Conservation (phyloP, 2,888 invertebrate genomes). For the Lasioglossum malachurum region DNA sequence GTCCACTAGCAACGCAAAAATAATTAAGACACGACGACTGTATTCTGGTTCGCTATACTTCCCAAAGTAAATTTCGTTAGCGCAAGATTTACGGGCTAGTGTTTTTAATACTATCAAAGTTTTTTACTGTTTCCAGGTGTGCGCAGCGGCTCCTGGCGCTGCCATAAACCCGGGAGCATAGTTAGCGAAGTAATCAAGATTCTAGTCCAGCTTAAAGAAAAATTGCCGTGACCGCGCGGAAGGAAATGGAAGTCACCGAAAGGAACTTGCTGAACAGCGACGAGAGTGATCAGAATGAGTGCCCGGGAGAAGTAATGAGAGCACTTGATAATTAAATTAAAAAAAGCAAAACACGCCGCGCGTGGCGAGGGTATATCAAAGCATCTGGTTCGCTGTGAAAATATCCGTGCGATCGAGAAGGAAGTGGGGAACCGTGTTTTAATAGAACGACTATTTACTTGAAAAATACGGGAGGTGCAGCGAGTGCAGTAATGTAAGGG, state of each 20-base stretch:
- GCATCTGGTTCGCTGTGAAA: not conserved
- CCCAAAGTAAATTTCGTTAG: not conserved
- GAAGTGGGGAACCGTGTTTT: not conserved
- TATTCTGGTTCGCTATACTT: not conserved
- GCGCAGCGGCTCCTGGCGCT: not conserved
- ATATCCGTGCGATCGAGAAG: not conserved
- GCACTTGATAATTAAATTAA: conserved; percentile 15
- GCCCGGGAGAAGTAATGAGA: not conserved
- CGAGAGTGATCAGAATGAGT: conserved; percentile 15
- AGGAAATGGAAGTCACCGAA: conserved; percentile 61
- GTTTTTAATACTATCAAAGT: not conserved
- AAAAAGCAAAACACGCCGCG: not conserved
- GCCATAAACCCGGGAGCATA: not conserved
- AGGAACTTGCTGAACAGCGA: conserved; percentile 33
- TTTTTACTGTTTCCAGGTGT: conserved; percentile 12
- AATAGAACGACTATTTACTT: not conserved
- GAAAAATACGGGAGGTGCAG: not conserved
- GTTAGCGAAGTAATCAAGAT: not conserved
- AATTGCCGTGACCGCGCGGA: not conserved
- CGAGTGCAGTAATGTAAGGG: not conserved
- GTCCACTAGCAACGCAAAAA: too few species aligned
- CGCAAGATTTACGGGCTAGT: not conserved
- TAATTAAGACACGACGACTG: too few species aligned
- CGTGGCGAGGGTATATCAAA: not conserved
- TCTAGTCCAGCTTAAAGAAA: not conserved